Evolutionary conservation across 2,888 invertebrate species (phyloP).

Genomic region (Archips xylosteana): DNA sequence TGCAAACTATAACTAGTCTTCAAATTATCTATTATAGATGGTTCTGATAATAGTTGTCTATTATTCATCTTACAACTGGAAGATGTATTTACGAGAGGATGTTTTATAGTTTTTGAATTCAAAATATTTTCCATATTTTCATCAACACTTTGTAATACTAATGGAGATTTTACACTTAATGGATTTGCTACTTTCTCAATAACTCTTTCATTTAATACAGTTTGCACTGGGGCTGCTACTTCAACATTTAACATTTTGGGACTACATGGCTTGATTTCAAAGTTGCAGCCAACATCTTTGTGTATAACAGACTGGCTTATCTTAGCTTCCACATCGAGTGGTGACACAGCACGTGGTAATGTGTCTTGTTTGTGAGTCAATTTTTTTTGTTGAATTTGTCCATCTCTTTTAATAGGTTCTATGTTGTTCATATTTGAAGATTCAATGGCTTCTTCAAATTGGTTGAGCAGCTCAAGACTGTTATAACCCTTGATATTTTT

Average conservation of each 20-base stretch:
- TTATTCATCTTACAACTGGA: slow-evolving; percentile 75
- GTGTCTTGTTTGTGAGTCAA: slow-evolving; percentile 50
- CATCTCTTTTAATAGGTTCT: slow-evolving; percentile 55
- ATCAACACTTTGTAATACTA: slow-evolving; percentile 51
- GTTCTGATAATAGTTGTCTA: slow-evolving; percentile 62
- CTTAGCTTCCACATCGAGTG: slow-evolving; percentile 82
- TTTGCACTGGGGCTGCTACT: slow-evolving; percentile 72
- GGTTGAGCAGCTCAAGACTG: slow-evolving; percentile 75
- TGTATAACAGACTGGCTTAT: slow-evolving; percentile 84
- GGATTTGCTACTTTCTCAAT: slow-evolving; percentile 80
- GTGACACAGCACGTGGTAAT: slow-evolving; percentile 72
- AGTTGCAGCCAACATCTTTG: slow-evolving; percentile 83
- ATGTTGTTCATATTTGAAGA: slow-evolving; percentile 63
- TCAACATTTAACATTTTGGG: slow-evolving; percentile 81
- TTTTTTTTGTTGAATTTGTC: slow-evolving; percentile 53
- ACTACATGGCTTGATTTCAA: slow-evolving; percentile 83
- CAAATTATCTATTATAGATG: slow-evolving; percentile 52
- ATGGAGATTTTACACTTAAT: slow-evolving; percentile 59
- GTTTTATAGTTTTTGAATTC: slow-evolving; percentile 27
- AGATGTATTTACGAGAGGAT: slow-evolving; percentile 41
- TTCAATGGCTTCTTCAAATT: slow-evolving; percentile 81
- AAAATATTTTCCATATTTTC: slow-evolving; percentile 50
- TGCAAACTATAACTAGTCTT: slow-evolving; percentile 74
- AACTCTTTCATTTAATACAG: slow-evolving; percentile 68
- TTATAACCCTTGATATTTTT: slow-evolving; percentile 83